Percentiles rank a stretch among this genome's conserved stretches.
Conservation (phyloP, 2,113 vertebrate species). For the Ptilonorhynchus violaceus region DNA sequence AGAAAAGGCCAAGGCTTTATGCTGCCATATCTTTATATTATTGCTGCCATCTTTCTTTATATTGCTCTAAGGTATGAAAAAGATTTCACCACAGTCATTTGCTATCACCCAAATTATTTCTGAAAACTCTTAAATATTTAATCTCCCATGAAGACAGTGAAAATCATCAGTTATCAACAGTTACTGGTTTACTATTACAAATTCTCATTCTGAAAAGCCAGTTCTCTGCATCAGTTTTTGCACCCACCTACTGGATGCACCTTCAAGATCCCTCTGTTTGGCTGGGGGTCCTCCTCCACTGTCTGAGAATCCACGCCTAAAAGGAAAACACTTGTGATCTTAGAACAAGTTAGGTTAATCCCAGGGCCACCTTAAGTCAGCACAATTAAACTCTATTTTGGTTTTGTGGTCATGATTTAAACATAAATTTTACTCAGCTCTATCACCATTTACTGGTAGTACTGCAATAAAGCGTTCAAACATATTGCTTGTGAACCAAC, state of each 20-base stretch:
- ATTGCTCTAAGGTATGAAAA: neutral
- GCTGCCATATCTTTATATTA: neutral
- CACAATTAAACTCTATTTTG: neutral
- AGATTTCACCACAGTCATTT: neutral
- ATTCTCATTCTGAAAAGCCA: neutral
- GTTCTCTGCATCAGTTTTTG: neutral
- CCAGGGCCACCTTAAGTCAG: neutral
- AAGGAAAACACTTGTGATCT: neutral
- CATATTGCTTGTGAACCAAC: too few relatives aligned
- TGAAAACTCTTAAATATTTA: neutral
- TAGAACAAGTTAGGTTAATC: neutral
- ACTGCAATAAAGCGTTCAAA: neutral
- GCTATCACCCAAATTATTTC: neutral
- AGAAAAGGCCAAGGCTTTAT: neutral
- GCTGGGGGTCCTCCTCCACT: slow-evolving; percentile 93
- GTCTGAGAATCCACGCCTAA: slow-evolving; percentile 98
- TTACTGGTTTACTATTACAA: neutral
- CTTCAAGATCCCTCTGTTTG: slow-evolving; percentile 97
- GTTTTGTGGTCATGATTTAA: neutral
- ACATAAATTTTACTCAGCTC: neutral
- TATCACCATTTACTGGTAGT: neutral
- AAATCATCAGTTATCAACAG: neutral
- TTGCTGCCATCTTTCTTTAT: neutral
- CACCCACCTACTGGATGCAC: slow-evolving; percentile 89
- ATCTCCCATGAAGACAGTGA: neutral